phyloP scores from a whole-genome alignment of 2,113 vertebrate species.

The Etia nguti region DNA sequence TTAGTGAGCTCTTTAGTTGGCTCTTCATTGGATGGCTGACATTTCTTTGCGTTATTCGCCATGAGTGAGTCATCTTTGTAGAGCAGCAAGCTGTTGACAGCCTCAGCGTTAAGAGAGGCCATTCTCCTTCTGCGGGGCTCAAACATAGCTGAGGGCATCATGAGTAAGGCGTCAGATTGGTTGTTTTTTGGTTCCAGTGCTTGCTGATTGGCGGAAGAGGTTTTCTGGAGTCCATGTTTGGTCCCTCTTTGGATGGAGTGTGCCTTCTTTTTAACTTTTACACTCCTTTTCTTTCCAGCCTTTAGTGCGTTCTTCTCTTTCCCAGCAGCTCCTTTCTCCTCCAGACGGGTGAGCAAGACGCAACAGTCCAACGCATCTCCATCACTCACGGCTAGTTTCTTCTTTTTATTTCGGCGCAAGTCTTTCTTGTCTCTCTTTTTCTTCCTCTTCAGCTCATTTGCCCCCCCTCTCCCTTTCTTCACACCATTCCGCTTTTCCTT shows the following conservation, averaged over 20 bases:
- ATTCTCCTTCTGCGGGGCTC: slow-evolving; percentile 90
- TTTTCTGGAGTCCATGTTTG: slow-evolving; percentile 51
- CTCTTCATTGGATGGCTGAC: slow-evolving; percentile 41
- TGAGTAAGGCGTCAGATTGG: slow-evolving; percentile 51
- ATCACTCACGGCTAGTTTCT: slow-evolving; percentile 48
- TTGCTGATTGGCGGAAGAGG: slow-evolving; percentile 28
- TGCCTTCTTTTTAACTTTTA: slow-evolving; percentile 41
- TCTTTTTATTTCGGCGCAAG: slow-evolving; percentile 73
- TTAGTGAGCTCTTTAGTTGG: slow-evolving; percentile 10
- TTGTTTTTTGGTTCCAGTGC: slow-evolving; percentile 64
- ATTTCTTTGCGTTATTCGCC: slow-evolving; percentile 60
- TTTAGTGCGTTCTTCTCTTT: slow-evolving; percentile 31
- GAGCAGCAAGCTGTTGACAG: slow-evolving; percentile 91
- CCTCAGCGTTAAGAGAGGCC: slow-evolving; percentile 96
- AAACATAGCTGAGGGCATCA: background rate
- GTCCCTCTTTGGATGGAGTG: slow-evolving; percentile 26
- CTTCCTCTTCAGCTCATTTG: slow-evolving; percentile 22
- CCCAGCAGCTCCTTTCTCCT: slow-evolving; percentile 55
- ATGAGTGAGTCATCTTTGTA: slow-evolving; percentile 72
- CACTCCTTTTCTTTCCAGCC: slow-evolving; percentile 19
- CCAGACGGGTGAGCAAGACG: slow-evolving; percentile 86
- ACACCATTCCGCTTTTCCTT: slow-evolving; percentile 19
- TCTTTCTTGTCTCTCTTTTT: slow-evolving; percentile 68
- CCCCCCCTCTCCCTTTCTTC: slow-evolving; percentile 20
- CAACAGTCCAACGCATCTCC: slow-evolving; percentile 78